These are phyloP conservation scores for Erebia ligea DNA, from an alignment of 2,888 invertebrate genomes.

Conservation along the genomic window DNA sequence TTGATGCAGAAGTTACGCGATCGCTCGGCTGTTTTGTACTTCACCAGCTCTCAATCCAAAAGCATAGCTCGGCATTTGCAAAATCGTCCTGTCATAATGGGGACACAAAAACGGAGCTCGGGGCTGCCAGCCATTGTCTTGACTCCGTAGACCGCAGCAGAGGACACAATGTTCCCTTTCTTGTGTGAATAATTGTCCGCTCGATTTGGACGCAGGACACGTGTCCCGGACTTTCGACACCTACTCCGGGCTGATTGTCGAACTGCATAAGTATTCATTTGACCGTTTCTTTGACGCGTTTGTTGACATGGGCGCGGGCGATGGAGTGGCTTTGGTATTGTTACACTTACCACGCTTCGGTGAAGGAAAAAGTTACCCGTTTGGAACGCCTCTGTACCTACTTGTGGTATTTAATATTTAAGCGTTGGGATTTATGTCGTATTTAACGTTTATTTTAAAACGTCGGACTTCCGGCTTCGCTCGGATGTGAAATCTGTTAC, in stretches of 20 bases:
- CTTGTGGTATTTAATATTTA: background rate
- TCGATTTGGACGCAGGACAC: conserved; percentile 40
- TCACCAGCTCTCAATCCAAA: background rate
- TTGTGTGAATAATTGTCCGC: conserved; percentile 36
- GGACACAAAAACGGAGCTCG: conserved; percentile 25
- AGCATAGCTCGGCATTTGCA: conserved; percentile 36
- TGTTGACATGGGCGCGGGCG: conserved; percentile 21
- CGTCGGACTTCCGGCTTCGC: background rate
- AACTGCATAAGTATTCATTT: conserved; percentile 51
- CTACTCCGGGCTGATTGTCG: conserved; percentile 40
- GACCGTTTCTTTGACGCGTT: conserved; percentile 39
- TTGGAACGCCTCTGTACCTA: background rate
- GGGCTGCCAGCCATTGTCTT: conserved; percentile 34
- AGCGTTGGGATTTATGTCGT: background rate
- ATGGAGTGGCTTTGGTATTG: conserved; percentile 21
- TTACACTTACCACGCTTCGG: conserved; percentile 3
- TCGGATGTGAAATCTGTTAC: background rate
- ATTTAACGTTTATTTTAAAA: background rate
- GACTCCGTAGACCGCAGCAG: conserved; percentile 7
- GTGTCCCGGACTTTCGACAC: conserved; percentile 38
- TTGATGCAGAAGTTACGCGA: no score
- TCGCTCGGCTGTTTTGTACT: no score
- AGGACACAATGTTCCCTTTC: conserved; percentile 30
- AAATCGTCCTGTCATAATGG: conserved; percentile 27
- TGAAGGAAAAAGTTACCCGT: background rate